Conservation (phyloP, 2,113 vertebrate genomes). For the Acrocephalus kingi region DNA sequence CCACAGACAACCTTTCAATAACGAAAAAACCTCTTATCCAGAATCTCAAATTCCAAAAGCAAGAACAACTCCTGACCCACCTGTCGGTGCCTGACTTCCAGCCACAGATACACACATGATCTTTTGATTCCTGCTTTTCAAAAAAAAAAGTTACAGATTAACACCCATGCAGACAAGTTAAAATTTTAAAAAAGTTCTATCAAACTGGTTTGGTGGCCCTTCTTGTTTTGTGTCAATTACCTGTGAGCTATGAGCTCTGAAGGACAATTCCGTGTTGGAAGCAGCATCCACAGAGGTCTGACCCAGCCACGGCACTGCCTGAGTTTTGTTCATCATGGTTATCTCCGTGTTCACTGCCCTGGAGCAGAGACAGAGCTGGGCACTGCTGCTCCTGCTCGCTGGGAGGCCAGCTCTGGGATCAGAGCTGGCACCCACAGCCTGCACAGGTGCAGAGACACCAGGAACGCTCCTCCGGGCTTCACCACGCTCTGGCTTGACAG, state of each 20-base stretch:
- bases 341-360: conserved; percentile 63
- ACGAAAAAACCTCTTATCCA: background rate
- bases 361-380: background rate
- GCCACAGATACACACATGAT: background rate
- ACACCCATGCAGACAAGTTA: background rate
- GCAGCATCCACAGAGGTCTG: background rate
- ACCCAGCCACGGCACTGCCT: background rate
- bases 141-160: background rate
- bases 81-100: conserved; percentile 9
- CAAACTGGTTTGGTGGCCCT: background rate
- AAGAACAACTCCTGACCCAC: conserved; percentile 24
- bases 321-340: conserved; percentile 43
- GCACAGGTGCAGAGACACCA: background rate
- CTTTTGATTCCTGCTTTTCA: conserved; percentile 6
- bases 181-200: background rate
- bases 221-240: conserved; percentile 13
- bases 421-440: conserved; percentile 2
- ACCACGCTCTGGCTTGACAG: rapidly evolving
- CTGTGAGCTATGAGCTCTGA: background rate
- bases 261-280: conserved; percentile 21
- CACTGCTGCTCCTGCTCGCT: conserved; percentile 35
- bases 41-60: background rate
- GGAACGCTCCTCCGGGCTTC: background rate
- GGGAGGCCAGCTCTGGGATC: conserved; percentile 64
- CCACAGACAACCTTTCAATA: background rate